Conservation (phyloP, 2,888 invertebrate genomes). For the Apoda limacodes region DNA sequence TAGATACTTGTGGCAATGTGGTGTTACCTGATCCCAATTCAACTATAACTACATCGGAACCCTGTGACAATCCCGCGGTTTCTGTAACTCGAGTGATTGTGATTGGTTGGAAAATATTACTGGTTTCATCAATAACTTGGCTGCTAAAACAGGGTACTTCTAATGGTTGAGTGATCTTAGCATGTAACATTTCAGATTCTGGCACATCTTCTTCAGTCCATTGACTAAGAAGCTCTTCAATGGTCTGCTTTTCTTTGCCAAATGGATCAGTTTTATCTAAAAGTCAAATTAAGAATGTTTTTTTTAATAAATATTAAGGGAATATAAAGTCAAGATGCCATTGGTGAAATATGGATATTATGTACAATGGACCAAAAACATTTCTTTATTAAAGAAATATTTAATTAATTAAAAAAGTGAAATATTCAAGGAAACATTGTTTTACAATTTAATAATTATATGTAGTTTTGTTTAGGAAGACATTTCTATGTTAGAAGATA, state of each 20-base stretch:
- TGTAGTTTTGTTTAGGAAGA: too few relatives aligned
- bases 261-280: conserved; percentile 55
- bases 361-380: too few relatives aligned
- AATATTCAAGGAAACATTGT: too few relatives aligned
- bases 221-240: conserved; percentile 55
- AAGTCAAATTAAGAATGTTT: conserved; percentile 4
- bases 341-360: too few relatives aligned
- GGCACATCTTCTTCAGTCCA: conserved; percentile 62
- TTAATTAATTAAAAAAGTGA: conserved; percentile 2
- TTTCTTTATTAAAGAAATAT: conserved; percentile 2
- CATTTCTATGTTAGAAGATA: conserved; percentile 38
- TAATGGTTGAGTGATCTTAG: conserved; percentile 22
- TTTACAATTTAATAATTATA: too few relatives aligned
- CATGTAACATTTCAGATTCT: conserved; percentile 31
- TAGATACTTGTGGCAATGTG: conserved; percentile 3
- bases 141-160: conserved; percentile 52
- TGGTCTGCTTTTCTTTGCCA: conserved; percentile 50
- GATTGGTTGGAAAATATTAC: conserved; percentile 45
- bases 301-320: conserved; percentile 3
- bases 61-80: conserved; percentile 25
- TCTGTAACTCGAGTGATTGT: conserved; percentile 39
- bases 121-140: conserved; percentile 51
- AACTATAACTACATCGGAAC: conserved; percentile 37
- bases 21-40: conserved; percentile 31
- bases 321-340: too few relatives aligned